These are phyloP conservation scores for Laspeyria flexula DNA, from an alignment of 2,888 invertebrate species.

Conservation along the genomic window DNA sequence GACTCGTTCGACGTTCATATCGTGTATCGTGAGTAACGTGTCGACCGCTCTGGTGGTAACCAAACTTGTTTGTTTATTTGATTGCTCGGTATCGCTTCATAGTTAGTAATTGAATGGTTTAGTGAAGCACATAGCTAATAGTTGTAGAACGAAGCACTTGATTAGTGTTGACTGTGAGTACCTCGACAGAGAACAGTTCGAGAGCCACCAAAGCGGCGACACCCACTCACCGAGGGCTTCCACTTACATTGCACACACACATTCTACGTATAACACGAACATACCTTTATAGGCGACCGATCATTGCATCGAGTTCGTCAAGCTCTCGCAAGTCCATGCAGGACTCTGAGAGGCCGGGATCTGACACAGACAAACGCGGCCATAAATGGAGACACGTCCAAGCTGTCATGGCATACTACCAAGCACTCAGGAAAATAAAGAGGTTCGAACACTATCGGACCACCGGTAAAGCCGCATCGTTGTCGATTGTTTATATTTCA, in stretches of 20 bases:
- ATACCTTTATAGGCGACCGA: constrained; percentile 83
- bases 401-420: constrained; percentile 96
- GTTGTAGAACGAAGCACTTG: constrained; percentile 18
- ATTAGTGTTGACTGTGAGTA: constrained; percentile 1
- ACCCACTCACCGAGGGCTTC: constrained; percentile 52
- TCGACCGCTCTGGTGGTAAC: constrained; percentile 48
- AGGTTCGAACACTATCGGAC: constrained; percentile 87
- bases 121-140: constrained; percentile 27
- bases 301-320: constrained; percentile 82
- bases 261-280: constrained; percentile 70
- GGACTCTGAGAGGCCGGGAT: constrained; percentile 74
- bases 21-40: constrained; percentile 48
- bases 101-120: constrained; percentile 25
- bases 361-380: constrained; percentile 81
- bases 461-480: constrained; percentile 70
- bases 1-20: constrained; percentile 53
- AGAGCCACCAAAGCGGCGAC: constrained; percentile 51
- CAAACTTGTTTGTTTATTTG: constrained; percentile 27
- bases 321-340: constrained; percentile 78
- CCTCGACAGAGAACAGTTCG: constrained; percentile 11
- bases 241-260: constrained; percentile 58
- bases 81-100: constrained; percentile 30
- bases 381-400: constrained; percentile 95
- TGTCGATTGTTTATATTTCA: constrained; percentile 68
- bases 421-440: constrained; percentile 95